phyloP scores from a whole-genome alignment of 2,113 vertebrate genomes.

The Pteruthius melanotis region DNA sequence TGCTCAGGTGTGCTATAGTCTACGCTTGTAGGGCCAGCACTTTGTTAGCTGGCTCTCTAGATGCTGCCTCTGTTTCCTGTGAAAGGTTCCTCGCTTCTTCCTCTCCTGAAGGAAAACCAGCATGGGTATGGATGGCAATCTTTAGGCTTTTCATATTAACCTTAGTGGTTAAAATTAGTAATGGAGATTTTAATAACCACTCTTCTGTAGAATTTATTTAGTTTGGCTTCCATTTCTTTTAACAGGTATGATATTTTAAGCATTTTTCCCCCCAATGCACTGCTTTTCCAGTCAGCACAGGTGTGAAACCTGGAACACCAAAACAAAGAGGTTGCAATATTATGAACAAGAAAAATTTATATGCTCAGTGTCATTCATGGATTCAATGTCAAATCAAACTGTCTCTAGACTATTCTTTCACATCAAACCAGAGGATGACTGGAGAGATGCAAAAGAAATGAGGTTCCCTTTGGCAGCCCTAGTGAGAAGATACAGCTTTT shows the following conservation, averaged over 20 bases:
- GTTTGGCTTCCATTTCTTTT: not conserved
- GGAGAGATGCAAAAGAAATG: fast-evolving
- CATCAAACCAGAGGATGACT: not conserved
- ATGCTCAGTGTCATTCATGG: not conserved
- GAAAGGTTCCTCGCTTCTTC: fast-evolving
- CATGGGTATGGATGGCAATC: not conserved
- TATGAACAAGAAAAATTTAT: not conserved
- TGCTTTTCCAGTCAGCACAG: not conserved
- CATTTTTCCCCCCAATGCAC: fast-evolving
- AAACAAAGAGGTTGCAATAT: not conserved
- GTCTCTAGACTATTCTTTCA: not conserved
- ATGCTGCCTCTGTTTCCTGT: not conserved
- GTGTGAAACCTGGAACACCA: not conserved
- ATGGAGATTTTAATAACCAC: not conserved
- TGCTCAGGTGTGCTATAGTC: not conserved
- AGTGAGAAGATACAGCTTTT: not conserved
- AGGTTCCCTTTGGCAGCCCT: not conserved
- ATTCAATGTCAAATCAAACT: not conserved
- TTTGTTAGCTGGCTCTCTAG: not conserved
- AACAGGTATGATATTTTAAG: not conserved
- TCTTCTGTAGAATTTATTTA: not conserved
- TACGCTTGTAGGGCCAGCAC: not conserved
- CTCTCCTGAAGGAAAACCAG: not conserved
- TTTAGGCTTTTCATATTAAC: not conserved
- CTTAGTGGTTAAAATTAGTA: not conserved